Conservation (phyloP, 1,140 invertebrate species). For the Brachionus asplanchnoidis region DNA sequence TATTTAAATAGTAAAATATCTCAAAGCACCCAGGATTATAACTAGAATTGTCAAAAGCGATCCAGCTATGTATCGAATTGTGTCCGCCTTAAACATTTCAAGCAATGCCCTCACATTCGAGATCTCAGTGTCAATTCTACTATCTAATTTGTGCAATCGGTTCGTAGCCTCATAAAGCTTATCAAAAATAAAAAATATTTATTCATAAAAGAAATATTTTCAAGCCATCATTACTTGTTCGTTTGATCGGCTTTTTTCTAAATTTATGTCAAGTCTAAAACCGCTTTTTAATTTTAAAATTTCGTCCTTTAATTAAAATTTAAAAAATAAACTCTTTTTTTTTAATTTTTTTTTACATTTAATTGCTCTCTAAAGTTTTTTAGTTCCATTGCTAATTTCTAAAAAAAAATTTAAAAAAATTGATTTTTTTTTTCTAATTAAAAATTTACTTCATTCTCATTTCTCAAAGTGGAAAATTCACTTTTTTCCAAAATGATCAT, state of each 20-base stretch:
- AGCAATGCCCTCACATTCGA: constrained; percentile 47
- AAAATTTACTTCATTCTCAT: constrained; percentile 53
- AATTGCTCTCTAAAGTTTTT: neutral
- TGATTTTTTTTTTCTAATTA: neutral
- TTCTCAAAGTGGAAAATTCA: constrained; percentile 54
- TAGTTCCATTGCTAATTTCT: constrained; percentile 3
- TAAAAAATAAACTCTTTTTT: neutral
- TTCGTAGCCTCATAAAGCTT: constrained; percentile 52
- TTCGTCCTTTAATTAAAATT: constrained; percentile 47
- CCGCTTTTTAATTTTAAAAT: constrained; percentile 51
- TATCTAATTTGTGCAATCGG: constrained; percentile 49
- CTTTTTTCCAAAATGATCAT: constrained; percentile 57
- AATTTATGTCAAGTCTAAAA: constrained; percentile 54
- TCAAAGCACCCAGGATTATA: constrained; percentile 28
- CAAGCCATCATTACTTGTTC: constrained; percentile 48
- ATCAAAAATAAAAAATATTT: neutral
- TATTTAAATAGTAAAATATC: constrained; percentile 26
- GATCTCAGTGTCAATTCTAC: constrained; percentile 54
- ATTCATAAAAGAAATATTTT: neutral
- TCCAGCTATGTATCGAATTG: constrained; percentile 31
- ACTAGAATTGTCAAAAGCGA: constrained; percentile 21
- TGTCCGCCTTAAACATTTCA: constrained; percentile 30
- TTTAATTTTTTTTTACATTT: neutral
- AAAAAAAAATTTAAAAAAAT: neutral
- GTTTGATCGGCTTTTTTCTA: constrained; percentile 52